phyloP scores from a whole-genome alignment of 2,888 invertebrate genomes.

The Palloptera scutellata region DNA sequence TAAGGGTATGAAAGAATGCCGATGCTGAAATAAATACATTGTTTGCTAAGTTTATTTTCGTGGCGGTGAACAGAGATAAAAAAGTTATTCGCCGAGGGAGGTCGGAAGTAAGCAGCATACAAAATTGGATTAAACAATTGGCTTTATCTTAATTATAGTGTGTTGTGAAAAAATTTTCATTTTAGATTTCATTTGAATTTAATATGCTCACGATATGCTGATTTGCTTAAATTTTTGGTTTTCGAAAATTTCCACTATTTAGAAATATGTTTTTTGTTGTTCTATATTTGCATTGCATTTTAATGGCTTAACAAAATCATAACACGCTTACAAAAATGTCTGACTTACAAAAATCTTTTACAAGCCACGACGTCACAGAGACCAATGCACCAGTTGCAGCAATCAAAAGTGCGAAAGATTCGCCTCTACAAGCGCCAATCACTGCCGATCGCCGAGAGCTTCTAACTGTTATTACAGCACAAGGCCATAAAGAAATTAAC shows the following conservation, averaged over 20 bases:
- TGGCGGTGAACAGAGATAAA: no score
- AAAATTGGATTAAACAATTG: no score
- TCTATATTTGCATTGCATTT: neutral
- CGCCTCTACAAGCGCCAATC: conserved; percentile 6
- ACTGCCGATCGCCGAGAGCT: neutral
- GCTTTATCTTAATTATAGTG: neutral
- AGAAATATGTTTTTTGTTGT: neutral
- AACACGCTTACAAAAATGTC: conserved; percentile 49
- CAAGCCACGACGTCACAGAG: conserved; percentile 44
- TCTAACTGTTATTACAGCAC: conserved; percentile 2
- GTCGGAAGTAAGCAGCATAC: no score
- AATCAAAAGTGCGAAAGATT: conserved; percentile 2
- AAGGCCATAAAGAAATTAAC: neutral
- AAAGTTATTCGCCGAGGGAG: no score
- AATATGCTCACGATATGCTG: neutral
- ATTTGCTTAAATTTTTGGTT: conserved; percentile 1
- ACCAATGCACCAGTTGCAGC: conserved; percentile 33
- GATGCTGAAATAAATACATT: no score
- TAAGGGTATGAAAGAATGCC: no score
- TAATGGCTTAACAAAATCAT: neutral
- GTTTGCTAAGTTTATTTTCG: no score
- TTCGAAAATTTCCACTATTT: neutral
- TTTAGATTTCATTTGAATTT: neutral
- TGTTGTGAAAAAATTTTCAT: neutral
- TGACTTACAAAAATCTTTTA: conserved; percentile 51